phyloP scores from a whole-genome alignment of 2,797 vertebrate genomes.

The Tadarida brasiliensis region DNA sequence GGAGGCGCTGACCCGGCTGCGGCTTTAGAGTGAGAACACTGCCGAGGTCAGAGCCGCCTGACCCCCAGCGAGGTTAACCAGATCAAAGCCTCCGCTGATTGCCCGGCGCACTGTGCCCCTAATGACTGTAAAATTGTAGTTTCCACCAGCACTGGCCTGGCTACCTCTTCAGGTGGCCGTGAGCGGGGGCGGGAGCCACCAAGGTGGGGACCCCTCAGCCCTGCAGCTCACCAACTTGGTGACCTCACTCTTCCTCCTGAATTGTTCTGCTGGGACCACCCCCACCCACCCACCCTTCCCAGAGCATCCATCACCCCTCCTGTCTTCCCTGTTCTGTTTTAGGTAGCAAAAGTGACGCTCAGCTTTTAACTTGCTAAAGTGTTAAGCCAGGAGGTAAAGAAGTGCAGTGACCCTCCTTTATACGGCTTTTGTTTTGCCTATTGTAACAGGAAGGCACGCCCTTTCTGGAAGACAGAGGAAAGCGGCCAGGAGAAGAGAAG shows the following conservation, averaged over 20 bases:
- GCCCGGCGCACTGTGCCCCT: constrained; percentile 83
- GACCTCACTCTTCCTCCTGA: neutral
- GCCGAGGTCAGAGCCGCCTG: constrained; percentile 89
- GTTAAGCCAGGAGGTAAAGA: neutral
- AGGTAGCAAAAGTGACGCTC: neutral
- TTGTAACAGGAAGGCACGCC: neutral
- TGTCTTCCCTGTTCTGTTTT: neutral
- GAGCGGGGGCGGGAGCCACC: neutral
- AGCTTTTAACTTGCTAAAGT: neutral
- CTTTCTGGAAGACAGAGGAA: neutral
- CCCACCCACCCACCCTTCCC: neutral
- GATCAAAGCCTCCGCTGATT: constrained; percentile 90
- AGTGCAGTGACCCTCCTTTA: neutral
- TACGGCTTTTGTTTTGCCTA: neutral
- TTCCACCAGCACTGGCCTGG: constrained; percentile 77
- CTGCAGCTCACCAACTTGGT: neutral
- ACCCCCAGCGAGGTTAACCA: constrained; percentile 88
- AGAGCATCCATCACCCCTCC: neutral
- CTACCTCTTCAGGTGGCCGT: constrained; percentile 82
- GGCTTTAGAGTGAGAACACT: constrained; percentile 84
- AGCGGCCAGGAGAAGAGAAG: neutral
- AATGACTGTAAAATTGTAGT: constrained; percentile 89
- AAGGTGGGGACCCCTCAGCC: neutral
- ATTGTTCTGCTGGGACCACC: neutral
- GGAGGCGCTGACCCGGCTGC: constrained; percentile 86